Base-by-base conservation (phyloP, 2,797 vertebrate species). In the Pelodytes ibericus region DNA sequence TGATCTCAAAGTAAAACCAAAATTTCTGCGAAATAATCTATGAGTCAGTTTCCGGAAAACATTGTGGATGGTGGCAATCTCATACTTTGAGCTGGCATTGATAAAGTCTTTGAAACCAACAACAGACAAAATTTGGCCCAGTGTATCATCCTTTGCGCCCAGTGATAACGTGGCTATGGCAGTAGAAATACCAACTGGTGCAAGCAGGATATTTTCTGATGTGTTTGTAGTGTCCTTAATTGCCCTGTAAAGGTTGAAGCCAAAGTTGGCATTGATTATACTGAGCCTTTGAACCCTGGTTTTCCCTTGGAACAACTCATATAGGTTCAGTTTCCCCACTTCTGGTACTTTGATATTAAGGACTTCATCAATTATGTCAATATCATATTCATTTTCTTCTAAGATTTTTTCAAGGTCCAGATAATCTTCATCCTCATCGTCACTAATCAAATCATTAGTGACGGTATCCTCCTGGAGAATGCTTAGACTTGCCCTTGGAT, bases 11-110 rank as follows among this genome's bases (percentile, higher is more conserved):
- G 92, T 97, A 77, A 96, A 99, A 27, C 98, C 98, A 49, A 98
- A 99, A 74, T 99, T 95, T 78, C 96, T 94, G 56, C 97, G 89
- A 88, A 98, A 99, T 39, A 99, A 95, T 62, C 98, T 90, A 80
- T 99, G 97, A 0, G 93, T 98, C 74, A 99, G 91, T 79, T 99
- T 98, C 62, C 93, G 94, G 87, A 99, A 99, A 51, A 99, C 96
- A 71, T 96, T 97, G 70, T 99, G 98, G 51, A 99, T 90, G 0
- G 97, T 99, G 39, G 81, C 81, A 80, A 92, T 89, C 81, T 97
- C 93, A 0, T 99, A 99, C 77, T 95, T 96, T 81, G 87, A 84
- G 86, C 97, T 99, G 8, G 95, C 94, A 0, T 99, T 98, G 61
- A 98, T 88, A 31, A 99, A 98, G 4, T 96, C 94, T 0, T 89